Base-by-base conservation (phyloP, 2,888 invertebrate species). In the Eretmocerus hayati region DNA sequence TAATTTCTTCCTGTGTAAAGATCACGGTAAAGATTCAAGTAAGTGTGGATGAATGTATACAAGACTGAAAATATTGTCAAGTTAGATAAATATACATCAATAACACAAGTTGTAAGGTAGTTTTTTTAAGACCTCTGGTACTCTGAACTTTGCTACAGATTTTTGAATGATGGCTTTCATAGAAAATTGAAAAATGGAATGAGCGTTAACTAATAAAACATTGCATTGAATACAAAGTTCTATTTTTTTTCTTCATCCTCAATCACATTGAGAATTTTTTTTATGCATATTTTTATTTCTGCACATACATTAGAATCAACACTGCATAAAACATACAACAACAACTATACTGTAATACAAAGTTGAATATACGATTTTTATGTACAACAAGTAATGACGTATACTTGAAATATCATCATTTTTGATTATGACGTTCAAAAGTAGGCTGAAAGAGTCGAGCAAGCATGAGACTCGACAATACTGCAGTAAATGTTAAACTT, bases 381-480 rank as follows among this genome's bases (percentile, higher is more conserved):
- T 55, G 57, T 48, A 56, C 54, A 59, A 60, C 57, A 57, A 58
- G 53, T 52, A 55, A 58, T 56, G 51, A 46, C 50, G 53, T 55
- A 57, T 58, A 58, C 50, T 52, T 49, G 33, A 35, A 11, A 50
- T 47, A 36, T 47, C 45, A 46, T n/a, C n/a, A n/a, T n/a, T n/a
- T 26, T 26, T 19, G 22, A 30, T 43, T 50, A 39, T 21, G 42
- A 38, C 26, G 33, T 11, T 13, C 9, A 32, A 4, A 37, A 26
- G 31, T 35, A 42, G 31, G 22, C 37, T 22, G 45, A 23, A 33
- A 22, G 11, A 42, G 40, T n/a, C 21, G 31, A 38, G n/a, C n/a
- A n/a, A n/a, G n/a, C n/a, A 40, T 5, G 44, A 43, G 46, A 47
- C 21, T 39, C 32, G 37, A 43, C 36, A 53, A 49, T 49, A 53